Evolutionary conservation across 2,113 vertebrate species (phyloP).

Genomic region (Myocastor coypus): DNA sequence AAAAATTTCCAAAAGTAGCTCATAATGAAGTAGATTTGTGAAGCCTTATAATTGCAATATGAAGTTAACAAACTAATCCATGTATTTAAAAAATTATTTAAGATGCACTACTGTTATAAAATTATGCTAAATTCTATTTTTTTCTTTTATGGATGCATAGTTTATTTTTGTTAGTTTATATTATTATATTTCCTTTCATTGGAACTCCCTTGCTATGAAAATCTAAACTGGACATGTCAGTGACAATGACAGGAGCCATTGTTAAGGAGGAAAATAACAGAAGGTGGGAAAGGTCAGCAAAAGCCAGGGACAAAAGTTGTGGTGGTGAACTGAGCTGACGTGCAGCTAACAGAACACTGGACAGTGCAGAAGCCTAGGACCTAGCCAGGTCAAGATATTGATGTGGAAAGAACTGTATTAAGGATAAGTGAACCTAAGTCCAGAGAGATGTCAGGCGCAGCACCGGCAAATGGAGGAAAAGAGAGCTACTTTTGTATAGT

Average conservation of each 20-base stretch:
- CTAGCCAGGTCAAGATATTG: background rate
- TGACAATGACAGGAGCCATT: background rate
- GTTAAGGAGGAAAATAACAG: background rate
- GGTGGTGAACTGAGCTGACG: background rate
- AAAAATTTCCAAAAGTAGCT: conserved; percentile 7
- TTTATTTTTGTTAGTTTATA: conserved; percentile 48
- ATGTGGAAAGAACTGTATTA: background rate
- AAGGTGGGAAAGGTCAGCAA: background rate
- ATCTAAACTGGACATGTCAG: background rate
- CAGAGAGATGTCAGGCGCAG: background rate
- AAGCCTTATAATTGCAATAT: background rate
- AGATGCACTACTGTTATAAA: conserved; percentile 40
- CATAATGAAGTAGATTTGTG: background rate
- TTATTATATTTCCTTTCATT: conserved; percentile 53
- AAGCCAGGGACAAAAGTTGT: background rate
- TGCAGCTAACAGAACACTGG: background rate
- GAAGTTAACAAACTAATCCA: conserved; percentile 15
- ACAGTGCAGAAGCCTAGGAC: background rate
- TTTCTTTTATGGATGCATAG: background rate
- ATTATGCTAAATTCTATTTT: conserved; percentile 3
- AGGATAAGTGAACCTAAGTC: background rate
- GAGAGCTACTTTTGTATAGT: background rate
- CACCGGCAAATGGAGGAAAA: background rate
- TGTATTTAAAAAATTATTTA: conserved; percentile 5
- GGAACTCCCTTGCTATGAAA: background rate